phyloP scores from a whole-genome alignment of 1,140 invertebrate genomes.

The Tetragonula clypearis region DNA sequence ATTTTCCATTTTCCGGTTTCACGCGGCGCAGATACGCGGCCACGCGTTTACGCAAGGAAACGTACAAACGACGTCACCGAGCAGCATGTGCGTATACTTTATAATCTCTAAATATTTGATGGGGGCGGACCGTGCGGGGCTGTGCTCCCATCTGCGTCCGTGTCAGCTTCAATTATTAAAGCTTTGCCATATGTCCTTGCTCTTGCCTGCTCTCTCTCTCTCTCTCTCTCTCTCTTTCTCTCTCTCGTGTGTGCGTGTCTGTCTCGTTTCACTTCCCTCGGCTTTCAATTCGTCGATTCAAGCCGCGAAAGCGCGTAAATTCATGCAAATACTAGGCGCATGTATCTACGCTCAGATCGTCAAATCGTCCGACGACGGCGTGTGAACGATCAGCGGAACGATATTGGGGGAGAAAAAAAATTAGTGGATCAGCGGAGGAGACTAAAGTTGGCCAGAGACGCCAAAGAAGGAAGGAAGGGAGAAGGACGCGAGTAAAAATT shows the following conservation, averaged over 20 bases:
- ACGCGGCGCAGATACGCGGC: neutral
- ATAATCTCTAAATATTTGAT: slow-evolving; percentile 76
- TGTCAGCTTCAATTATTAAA: slow-evolving; percentile 75
- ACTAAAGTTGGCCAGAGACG: too few species aligned
- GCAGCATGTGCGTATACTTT: slow-evolving; percentile 53
- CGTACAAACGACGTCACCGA: slow-evolving; percentile 28
- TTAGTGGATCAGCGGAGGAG: too few species aligned
- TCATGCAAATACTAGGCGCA: neutral
- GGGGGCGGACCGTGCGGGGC: slow-evolving; percentile 58
- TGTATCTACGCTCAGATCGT: neutral
- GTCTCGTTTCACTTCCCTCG: slow-evolving; percentile 6
- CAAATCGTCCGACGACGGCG: neutral
- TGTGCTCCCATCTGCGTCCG: slow-evolving; percentile 67
- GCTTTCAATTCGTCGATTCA: slow-evolving; percentile 1
- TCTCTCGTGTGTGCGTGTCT: neutral
- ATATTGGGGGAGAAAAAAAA: too few species aligned
- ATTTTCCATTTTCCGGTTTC: neutral
- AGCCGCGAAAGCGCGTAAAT: neutral
- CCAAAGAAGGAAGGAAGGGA: too few species aligned
- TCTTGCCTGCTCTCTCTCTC: slow-evolving; percentile 29
- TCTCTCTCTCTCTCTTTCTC: slow-evolving; percentile 15
- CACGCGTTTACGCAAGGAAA: slow-evolving; percentile 8
- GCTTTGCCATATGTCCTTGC: slow-evolving; percentile 70
- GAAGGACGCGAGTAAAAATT: neutral
- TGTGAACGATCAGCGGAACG: neutral